Evolutionary conservation across 2,888 invertebrate genomes (phyloP), one percentile per base, ranked within the genome.

Genomic region (Calameuta pallipes): DNA sequence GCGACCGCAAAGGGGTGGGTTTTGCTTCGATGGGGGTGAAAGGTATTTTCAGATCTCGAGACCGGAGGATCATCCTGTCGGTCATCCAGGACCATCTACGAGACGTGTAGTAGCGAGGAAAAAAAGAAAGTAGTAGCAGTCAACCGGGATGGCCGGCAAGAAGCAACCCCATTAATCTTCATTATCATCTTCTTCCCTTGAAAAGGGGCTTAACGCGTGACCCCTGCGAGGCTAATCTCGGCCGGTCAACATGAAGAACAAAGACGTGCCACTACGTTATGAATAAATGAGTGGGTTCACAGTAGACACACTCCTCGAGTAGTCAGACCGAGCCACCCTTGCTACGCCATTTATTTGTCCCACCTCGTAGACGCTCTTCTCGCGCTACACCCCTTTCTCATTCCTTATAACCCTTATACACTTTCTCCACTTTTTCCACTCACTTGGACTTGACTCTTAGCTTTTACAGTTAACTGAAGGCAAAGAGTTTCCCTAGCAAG

Each of bases 111-210:
- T 56, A 56, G 23, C 6, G 9, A 9, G 41, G 23, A 1, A 56
- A 56, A 56, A 23, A 56, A 56, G 56, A 56, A 56, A 56, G 56
- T 56, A 56, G 23, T 6, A 56, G 56, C 9, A 56, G 71, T 15
- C 71, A 15, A 9, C 30, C 31, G 34, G 30, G 71, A 34, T 6
- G 71, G 31, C 71, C 71, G 2, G 71, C 71, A 71, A 30, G 71
- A 71, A 34, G 71, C 30, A 23, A 0, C 56, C 34, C 82, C 86
- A 86, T 85, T 85, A 85, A 83, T 85, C 86, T 85, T 85, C 85
- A 85, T 85, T 85, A 83, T 37, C 80, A 84, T 85, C 85, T 83
- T 78, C 85, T 85, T 84, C 80, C 75, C 37, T 75, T 77, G 76
- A 6, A 56, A 36, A 75, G 13, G 33, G 30, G 30, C 37, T 35